Percentiles rank a stretch among this genome's conserved stretches.
These are phyloP conservation scores for Encarsia formosa DNA, from an alignment of 2,888 invertebrate species.

Conservation along the genomic window DNA sequence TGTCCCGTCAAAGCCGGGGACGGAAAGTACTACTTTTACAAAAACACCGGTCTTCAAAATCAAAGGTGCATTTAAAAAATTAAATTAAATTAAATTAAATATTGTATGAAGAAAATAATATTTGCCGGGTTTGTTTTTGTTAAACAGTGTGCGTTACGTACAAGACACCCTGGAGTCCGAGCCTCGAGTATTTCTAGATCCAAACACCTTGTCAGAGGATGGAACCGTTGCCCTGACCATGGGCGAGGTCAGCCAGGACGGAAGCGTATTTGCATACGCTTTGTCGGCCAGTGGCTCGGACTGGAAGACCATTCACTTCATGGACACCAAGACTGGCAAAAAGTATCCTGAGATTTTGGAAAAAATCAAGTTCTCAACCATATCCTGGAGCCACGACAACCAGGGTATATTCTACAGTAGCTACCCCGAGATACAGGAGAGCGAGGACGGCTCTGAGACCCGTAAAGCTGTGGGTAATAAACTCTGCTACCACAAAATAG, in stretches of 20 bases:
- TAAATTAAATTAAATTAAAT: not conserved
- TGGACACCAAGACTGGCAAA: constrained; percentile 70
- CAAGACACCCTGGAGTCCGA: constrained; percentile 75
- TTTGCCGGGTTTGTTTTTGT: not conserved
- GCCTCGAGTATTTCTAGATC: constrained; percentile 87
- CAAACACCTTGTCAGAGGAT: constrained; percentile 86
- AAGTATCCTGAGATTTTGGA: constrained; percentile 86
- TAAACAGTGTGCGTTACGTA: constrained; percentile 78
- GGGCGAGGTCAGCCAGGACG: constrained; percentile 84
- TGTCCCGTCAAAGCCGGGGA: constrained; percentile 79
- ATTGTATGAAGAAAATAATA: not conserved
- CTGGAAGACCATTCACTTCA: constrained; percentile 88
- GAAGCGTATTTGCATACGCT: constrained; percentile 84
- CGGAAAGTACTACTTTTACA: constrained; percentile 79
- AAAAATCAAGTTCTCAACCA: constrained; percentile 86
- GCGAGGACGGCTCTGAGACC: constrained; percentile 90
- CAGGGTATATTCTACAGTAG: constrained; percentile 90
- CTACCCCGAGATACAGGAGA: constrained; percentile 77
- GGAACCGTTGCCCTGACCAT: constrained; percentile 79
- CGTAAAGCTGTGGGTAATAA: constrained; percentile 85
- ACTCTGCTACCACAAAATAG: constrained; percentile 85
- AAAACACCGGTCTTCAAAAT: constrained; percentile 94
- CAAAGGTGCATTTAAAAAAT: constrained; percentile 64
- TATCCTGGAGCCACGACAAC: constrained; percentile 94
- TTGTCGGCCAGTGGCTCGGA: constrained; percentile 92